Evolutionary conservation across 2,113 vertebrate species (phyloP), one percentile per base, ranked within the genome.

Genomic region (Pituophis catenifer): DNA sequence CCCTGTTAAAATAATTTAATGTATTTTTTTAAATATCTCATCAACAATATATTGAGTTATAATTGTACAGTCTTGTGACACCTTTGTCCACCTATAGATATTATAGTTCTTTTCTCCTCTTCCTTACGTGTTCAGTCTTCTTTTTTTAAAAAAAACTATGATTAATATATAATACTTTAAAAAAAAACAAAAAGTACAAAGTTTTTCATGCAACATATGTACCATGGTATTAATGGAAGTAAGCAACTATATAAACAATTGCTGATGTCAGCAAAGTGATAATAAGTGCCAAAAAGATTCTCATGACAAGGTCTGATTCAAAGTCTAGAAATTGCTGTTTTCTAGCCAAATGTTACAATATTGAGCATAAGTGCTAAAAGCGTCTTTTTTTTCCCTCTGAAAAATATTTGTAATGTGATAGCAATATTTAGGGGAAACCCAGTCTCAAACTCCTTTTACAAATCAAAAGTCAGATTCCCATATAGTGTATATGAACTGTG

Each of bases 381-480:
- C 4, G 11, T 17, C 13, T 75, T 33, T 33, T 33, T 33, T 75
- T 33, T 13, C 5, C 29, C 13, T 75, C 57, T 48, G 23, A 91
- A 58, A 38, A 15, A 52, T 2, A 59, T 62, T 38, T 23, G 48
- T 12, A 62, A 50, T 62, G 50, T 87, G 9, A 59, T 87, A 50
- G 29, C 55, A 62, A 33, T 62, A 6, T 88, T 65, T 53, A 10
- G 10, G 19, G 29, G 26, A 9, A 53, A 88, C 29, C 50, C 48
- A 88, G 50, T 3, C 0, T 89, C 13, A 50, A 53, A 89, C 38
- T 50, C 19, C 81, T 93, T 23, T n/a, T 57, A 29, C 26, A 50
- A 38, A 44, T 54, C 21, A 26, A 13, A 93, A 21, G 19, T 3
- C 1, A 33, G 48, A 48, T 85, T 65, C 0, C 0, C 0, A 0